A percentile compares a stretch with the other conserved stretches of the same genome.
Evolutionary conservation across 2,888 invertebrate genomes (phyloP).

Genomic region (Epinotia nisella): DNA sequence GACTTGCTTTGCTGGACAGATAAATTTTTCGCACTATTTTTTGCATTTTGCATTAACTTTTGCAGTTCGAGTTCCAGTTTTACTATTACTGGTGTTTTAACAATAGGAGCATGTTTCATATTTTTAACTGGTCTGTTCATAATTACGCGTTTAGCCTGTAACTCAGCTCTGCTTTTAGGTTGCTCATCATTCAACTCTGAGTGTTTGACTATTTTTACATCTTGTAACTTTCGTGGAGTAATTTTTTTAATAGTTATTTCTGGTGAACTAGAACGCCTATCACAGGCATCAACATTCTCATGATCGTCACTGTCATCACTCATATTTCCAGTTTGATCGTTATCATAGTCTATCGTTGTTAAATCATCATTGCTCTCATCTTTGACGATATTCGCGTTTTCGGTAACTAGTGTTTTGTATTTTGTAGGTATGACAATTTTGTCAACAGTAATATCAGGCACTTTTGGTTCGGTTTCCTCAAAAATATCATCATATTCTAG

Average conservation of each 20-base stretch:
- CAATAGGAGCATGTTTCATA: not conserved
- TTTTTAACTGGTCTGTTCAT: not conserved
- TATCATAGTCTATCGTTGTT: not conserved
- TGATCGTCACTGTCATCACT: not conserved
- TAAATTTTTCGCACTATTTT: not conserved
- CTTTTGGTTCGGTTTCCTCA: not conserved
- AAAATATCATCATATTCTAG: conserved; percentile 3
- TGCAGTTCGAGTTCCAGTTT: not conserved
- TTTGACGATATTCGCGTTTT: not conserved
- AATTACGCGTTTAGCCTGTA: not conserved
- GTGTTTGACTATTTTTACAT: not conserved
- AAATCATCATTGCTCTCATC: not conserved
- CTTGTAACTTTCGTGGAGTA: not conserved
- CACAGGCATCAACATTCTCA: not conserved
- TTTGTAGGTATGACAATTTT: conserved; percentile 10
- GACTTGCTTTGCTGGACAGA: not conserved
- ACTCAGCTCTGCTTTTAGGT: not conserved
- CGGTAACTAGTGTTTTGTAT: not conserved
- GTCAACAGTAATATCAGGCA: not conserved
- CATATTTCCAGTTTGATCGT: not conserved
- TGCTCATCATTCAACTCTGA: not conserved
- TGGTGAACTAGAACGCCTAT: not conserved
- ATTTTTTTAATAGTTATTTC: not conserved
- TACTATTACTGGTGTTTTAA: not conserved
- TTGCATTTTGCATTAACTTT: not conserved